phyloP scores from a whole-genome alignment of 2,797 vertebrate genomes.

The Sebastes goodei region DNA sequence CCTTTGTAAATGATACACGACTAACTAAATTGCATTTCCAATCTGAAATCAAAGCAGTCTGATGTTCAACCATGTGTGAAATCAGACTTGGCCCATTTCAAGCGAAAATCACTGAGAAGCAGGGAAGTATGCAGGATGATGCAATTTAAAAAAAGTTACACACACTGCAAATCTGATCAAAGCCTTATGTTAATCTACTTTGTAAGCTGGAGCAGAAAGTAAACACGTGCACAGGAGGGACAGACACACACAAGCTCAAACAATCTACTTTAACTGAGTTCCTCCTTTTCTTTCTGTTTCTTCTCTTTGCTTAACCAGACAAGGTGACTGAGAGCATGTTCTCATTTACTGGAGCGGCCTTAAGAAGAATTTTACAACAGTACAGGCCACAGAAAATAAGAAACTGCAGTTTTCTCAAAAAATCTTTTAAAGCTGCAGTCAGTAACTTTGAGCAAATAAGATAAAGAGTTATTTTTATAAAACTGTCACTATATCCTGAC shows the following conservation, averaged over 20 bases:
- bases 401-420: not conserved
- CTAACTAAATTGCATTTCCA: constrained; percentile 45
- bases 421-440: not conserved
- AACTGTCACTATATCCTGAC: not conserved
- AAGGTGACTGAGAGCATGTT: not conserved
- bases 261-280: not conserved
- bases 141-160: constrained; percentile 55
- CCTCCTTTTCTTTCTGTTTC: not conserved
- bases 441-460: not conserved
- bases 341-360: not conserved
- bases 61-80: constrained; percentile 61
- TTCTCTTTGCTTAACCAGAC: constrained; percentile 17
- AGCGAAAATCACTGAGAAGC: constrained; percentile 35
- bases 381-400: not conserved
- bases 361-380: not conserved
- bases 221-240: constrained; percentile 31
- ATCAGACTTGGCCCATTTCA: constrained; percentile 58
- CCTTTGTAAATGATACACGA: constrained; percentile 46
- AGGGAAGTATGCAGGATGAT: constrained; percentile 43
- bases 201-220: constrained; percentile 24
- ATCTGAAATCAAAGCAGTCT: constrained; percentile 56
- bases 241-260: not conserved
- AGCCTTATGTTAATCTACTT: constrained; percentile 53
- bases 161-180: constrained; percentile 63
- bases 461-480: not conserved